Evolutionary conservation across 2,888 invertebrate genomes (phyloP).

Genomic region (Sarcophaga variegata): DNA sequence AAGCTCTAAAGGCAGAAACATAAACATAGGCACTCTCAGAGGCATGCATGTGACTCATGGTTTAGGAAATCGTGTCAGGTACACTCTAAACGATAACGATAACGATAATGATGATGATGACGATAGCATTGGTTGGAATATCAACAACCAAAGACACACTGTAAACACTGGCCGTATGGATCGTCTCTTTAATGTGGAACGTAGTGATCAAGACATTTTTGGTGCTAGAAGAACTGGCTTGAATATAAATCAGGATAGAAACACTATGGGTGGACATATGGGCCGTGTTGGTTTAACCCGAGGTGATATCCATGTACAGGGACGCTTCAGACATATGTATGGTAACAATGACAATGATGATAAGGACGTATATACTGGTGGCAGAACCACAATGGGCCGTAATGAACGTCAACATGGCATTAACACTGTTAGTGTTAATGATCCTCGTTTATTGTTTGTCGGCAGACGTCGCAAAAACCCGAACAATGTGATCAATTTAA

Average conservation of each 20-base stretch:
- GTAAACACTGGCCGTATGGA: background rate
- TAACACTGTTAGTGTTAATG: conserved; percentile 42
- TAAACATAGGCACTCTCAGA: background rate
- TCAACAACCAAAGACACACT: background rate
- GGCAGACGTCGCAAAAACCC: conserved; percentile 50
- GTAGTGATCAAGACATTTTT: background rate
- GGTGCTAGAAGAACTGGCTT: background rate
- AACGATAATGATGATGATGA: background rate
- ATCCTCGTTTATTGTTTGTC: conserved; percentile 45
- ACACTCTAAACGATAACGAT: too few relatives aligned
- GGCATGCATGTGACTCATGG: background rate
- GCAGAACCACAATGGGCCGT: background rate
- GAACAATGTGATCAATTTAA: conserved; percentile 13
- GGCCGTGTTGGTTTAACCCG: background rate
- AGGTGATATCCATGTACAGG: background rate
- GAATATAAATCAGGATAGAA: background rate
- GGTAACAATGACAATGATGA: background rate
- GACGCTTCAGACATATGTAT: background rate
- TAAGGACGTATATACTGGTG: background rate
- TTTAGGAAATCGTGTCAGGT: background rate
- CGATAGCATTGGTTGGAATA: background rate
- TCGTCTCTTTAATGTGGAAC: background rate
- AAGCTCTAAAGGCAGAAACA: background rate
- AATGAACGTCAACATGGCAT: conserved; percentile 14
- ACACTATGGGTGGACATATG: background rate